Percentiles rank a stretch among this genome's conserved stretches.
Conservation (phyloP, 92 coral and sea anemone genomes). For the Chrysogorgia sp. region DNA sequence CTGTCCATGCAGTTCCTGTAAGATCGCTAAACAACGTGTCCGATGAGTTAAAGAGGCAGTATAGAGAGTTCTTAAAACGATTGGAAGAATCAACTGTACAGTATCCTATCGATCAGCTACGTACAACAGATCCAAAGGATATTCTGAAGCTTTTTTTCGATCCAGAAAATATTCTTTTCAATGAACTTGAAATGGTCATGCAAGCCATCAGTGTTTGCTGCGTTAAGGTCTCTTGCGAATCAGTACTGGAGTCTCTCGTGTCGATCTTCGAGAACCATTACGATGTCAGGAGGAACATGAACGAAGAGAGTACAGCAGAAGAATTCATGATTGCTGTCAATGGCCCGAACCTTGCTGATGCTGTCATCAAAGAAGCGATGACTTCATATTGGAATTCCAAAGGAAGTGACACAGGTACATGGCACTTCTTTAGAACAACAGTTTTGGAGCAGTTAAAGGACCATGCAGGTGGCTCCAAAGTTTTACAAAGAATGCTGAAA, state of each 20-base stretch:
- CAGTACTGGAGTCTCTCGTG: constrained; percentile 26
- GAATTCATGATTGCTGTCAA: no score
- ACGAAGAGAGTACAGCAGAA: no score
- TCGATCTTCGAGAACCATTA: no score
- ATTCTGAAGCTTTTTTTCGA: constrained; percentile 25
- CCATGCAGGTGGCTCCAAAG: no score
- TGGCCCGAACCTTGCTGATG: no score
- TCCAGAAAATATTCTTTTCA: constrained; percentile 22
- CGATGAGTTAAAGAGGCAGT: constrained; percentile 22
- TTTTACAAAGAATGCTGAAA: no score
- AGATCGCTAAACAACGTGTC: constrained; percentile 23
- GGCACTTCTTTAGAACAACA: no score
- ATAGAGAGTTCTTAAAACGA: constrained; percentile 30
- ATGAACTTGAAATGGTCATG: constrained; percentile 25
- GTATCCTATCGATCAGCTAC: constrained; percentile 14
- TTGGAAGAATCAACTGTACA: constrained; percentile 16
- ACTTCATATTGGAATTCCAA: no score
- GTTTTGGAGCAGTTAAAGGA: no score
- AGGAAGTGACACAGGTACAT: no score
- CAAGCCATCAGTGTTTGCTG: constrained; percentile 28
- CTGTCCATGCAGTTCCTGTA: constrained; percentile 26
- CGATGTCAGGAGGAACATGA: constrained; percentile 24
- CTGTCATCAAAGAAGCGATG: no score
- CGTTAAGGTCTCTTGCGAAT: constrained; percentile 18
- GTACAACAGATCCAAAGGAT: constrained; percentile 19